Conservation (phyloP, 2,113 vertebrate species). For the Mastomys natalensis region DNA sequence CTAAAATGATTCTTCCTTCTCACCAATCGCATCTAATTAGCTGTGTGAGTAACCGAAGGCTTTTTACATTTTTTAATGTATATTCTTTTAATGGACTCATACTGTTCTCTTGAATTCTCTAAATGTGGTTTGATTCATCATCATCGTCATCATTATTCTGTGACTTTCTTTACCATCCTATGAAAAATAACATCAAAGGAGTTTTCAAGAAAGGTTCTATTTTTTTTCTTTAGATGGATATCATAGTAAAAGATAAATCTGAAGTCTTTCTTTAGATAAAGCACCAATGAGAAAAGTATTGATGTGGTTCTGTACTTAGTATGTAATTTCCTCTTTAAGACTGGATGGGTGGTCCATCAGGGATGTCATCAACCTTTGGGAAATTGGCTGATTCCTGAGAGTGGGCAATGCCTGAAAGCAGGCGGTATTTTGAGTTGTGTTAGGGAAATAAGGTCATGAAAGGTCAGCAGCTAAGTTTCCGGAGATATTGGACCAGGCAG, state of each 20-base stretch:
- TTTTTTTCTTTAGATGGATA: constrained; percentile 19
- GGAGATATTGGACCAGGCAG: not conserved
- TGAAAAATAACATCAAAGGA: not conserved
- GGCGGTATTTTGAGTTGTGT: constrained; percentile 25
- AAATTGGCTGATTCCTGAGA: constrained; percentile 36
- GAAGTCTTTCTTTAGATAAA: constrained; percentile 33
- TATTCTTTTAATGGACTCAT: constrained; percentile 33
- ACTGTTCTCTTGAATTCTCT: constrained; percentile 15
- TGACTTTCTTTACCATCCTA: constrained; percentile 4
- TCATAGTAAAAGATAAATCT: not conserved
- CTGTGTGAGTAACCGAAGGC: not conserved
- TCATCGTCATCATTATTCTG: not conserved
- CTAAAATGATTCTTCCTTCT: not conserved
- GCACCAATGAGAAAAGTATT: constrained; percentile 51
- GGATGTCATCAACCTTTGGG: constrained; percentile 66
- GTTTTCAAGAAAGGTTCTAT: not conserved
- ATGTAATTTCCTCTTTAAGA: constrained; percentile 42
- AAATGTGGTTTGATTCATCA: constrained; percentile 32
- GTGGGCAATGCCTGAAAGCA: constrained; percentile 54
- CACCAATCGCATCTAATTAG: not conserved
- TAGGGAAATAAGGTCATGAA: constrained; percentile 57
- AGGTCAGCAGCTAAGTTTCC: constrained; percentile 60
- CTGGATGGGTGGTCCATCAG: not conserved
- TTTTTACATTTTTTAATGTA: not conserved
- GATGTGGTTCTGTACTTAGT: constrained; percentile 35